These are phyloP conservation scores for Aegithalos caudatus DNA, from an alignment of 2,113 vertebrate genomes.

Conservation along the genomic window DNA sequence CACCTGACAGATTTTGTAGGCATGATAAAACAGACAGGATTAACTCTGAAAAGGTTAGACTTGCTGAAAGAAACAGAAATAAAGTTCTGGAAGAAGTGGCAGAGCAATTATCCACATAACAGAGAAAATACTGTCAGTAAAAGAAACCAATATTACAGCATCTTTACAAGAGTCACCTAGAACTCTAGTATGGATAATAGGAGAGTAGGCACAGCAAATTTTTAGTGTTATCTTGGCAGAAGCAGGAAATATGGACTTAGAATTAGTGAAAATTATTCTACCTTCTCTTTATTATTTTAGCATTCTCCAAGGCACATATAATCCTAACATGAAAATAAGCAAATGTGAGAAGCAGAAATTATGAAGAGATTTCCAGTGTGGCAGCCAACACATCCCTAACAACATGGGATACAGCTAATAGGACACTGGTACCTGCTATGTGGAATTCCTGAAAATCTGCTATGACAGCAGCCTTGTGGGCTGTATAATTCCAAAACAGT, in stretches of 20 bases:
- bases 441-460: neutral
- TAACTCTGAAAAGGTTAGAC: neutral
- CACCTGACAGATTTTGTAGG: neutral
- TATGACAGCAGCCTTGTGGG: neutral
- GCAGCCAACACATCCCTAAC: neutral
- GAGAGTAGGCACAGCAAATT: neutral
- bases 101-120: rapidly evolving
- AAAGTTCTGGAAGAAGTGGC: neutral
- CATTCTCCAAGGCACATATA: neutral
- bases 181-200: neutral
- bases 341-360: neutral
- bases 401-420: neutral
- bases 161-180: neutral
- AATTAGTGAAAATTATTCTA: neutral
- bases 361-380: neutral
- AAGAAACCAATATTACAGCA: neutral
- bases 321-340: neutral
- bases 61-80: neutral
- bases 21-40: neutral
- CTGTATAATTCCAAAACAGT: neutral
- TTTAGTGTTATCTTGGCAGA: neutral
- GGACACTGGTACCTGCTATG: neutral
- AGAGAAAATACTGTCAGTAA: neutral
- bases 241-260: neutral
- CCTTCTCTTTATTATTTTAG: neutral